phyloP scores from a whole-genome alignment of 1,140 invertebrate genomes.

The Planococcus citri region DNA sequence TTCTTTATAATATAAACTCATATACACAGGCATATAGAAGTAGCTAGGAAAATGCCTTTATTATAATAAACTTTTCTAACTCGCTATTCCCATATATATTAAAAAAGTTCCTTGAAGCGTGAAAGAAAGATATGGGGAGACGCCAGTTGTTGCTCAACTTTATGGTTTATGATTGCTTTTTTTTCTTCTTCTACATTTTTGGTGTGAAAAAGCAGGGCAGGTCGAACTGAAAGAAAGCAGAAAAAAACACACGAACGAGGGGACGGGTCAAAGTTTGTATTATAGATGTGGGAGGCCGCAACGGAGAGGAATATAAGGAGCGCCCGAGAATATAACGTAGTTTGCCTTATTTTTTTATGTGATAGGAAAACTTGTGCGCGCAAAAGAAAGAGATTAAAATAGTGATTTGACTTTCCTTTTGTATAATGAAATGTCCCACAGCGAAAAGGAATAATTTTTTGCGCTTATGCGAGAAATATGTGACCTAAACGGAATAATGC shows the following conservation, averaged over 20 bases:
- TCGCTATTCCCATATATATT: constrained; percentile 19
- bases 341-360: constrained; percentile 4
- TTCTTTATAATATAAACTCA: too few species aligned
- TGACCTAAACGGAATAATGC: not conserved
- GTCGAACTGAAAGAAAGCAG: not conserved
- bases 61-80: constrained; percentile 19
- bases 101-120: constrained; percentile 18
- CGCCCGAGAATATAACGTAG: not conserved
- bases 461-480: constrained; percentile 2
- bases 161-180: constrained; percentile 16
- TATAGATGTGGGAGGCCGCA: not conserved
- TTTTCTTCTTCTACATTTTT: not conserved
- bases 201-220: not conserved
- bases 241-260: not conserved
- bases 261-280: constrained; percentile 13
- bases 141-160: constrained; percentile 18
- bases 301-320: too few species aligned
- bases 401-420: not conserved
- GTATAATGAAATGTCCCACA: constrained; percentile 15
- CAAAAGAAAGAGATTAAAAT: constrained; percentile 18
- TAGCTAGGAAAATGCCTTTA: constrained; percentile 1
- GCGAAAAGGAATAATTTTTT: constrained; percentile 12
- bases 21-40: not conserved
- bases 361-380: not conserved
- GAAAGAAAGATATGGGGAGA: constrained; percentile 18